A percentile compares a stretch with the other conserved stretches of the same genome.
Evolutionary conservation across 2,113 vertebrate genomes (phyloP).

Genomic region (Seriola aureovittata): DNA sequence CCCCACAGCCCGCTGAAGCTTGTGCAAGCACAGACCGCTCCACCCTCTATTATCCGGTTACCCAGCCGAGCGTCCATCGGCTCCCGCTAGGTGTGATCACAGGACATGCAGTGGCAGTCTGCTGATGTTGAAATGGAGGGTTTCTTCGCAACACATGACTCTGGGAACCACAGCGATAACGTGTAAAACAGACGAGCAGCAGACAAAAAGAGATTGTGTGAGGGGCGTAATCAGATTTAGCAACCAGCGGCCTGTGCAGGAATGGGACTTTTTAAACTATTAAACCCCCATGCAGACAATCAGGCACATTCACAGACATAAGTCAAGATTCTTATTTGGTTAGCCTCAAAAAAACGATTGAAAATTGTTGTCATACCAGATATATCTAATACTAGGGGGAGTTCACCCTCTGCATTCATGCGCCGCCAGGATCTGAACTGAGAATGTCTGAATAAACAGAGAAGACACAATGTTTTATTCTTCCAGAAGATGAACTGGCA

Average conservation of each 20-base stretch:
- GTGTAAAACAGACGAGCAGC: constrained; percentile 67
- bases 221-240: constrained; percentile 82
- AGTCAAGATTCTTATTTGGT: constrained; percentile 73
- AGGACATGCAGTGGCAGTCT: constrained; percentile 62
- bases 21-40: background rate
- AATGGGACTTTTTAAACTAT: constrained; percentile 71
- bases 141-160: constrained; percentile 78
- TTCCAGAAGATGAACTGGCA: background rate
- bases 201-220: constrained; percentile 80
- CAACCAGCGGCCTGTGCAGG: constrained; percentile 61
- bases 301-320: constrained; percentile 76
- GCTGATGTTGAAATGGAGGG: constrained; percentile 64
- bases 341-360: constrained; percentile 62
- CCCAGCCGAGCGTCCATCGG: background rate
- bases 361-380: constrained; percentile 74
- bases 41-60: constrained; percentile 4
- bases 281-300: constrained; percentile 76
- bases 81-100: constrained; percentile 68
- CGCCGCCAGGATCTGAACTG: constrained; percentile 30
- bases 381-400: constrained; percentile 50
- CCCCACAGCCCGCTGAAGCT: background rate
- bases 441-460: constrained; percentile 16
- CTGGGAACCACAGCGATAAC: constrained; percentile 77
- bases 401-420: constrained; percentile 43
- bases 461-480: constrained; percentile 14